Percentiles rank a stretch among this genome's conserved stretches.
phyloP scores from a whole-genome alignment of 2,797 vertebrate genomes.

The Sebastolobus alascanus region DNA sequence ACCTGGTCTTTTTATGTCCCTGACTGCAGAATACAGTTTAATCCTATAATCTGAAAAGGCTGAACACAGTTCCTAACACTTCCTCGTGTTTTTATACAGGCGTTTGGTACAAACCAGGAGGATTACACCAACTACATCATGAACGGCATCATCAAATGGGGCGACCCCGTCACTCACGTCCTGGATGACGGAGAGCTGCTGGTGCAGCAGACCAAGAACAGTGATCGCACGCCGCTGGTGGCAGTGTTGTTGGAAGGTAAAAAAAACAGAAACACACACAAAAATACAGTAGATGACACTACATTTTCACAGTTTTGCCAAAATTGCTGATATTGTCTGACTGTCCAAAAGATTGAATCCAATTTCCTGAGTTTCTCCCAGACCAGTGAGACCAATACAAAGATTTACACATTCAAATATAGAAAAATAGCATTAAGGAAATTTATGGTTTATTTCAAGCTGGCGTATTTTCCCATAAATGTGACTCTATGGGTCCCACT shows the following conservation, averaged over 20 bases:
- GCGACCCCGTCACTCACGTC: slow-evolving; percentile 93
- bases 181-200: slow-evolving; percentile 96
- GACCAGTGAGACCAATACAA: background rate
- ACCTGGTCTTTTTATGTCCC: background rate
- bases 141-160: slow-evolving; percentile 99
- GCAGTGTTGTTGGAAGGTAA: slow-evolving; percentile 95
- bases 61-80: background rate
- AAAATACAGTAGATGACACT: background rate
- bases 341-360: background rate
- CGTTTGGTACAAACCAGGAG: slow-evolving; percentile 98
- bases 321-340: background rate
- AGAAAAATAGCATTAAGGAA: background rate
- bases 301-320: background rate
- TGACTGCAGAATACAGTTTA: background rate
- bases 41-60: background rate
- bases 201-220: slow-evolving; percentile 98
- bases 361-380: background rate
- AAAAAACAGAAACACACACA: slow-evolving; percentile 1
- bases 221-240: slow-evolving; percentile 95
- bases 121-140: slow-evolving; percentile 97
- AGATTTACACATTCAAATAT: background rate
- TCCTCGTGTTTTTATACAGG: slow-evolving; percentile 76
- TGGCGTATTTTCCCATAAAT: background rate
- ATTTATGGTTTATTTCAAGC: background rate
- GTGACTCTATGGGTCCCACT: background rate